Percentiles rank a stretch among this genome's conserved stretches.
Conservation (phyloP, 1,140 invertebrate genomes). For the Panulirus ornatus region DNA sequence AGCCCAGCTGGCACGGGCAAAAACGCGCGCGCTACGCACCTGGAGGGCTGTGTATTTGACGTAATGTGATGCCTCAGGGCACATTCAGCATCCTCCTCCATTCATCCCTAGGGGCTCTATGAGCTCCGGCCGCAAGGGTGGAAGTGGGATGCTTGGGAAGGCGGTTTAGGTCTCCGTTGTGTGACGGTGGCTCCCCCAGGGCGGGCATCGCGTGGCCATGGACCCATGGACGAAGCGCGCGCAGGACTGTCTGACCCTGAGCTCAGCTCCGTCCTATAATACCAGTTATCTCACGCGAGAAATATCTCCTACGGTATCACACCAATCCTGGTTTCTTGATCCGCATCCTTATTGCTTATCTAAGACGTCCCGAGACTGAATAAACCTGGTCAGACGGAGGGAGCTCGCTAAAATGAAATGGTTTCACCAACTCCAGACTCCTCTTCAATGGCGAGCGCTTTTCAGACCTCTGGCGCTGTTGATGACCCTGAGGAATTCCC, state of each 20-base stretch:
- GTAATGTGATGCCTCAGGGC: constrained; percentile 63
- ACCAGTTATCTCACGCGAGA: constrained; percentile 59
- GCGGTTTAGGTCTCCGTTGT: constrained; percentile 16
- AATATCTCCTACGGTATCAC: neutral
- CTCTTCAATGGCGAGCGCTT: neutral
- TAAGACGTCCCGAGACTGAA: too few species aligned
- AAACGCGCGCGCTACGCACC: constrained; percentile 69
- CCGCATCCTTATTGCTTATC: neutral
- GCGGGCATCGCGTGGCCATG: constrained; percentile 63
- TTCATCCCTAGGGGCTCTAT: constrained; percentile 38
- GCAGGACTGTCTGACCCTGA: constrained; percentile 66
- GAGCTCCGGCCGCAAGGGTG: constrained; percentile 37
- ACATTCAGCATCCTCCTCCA: constrained; percentile 39
- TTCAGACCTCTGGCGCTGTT: neutral
- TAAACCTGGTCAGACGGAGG: too few species aligned
- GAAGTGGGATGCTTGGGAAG: neutral
- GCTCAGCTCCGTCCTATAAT: constrained; percentile 49
- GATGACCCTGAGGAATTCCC: constrained; percentile 53
- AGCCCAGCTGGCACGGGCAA: constrained; percentile 68
- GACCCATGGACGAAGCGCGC: constrained; percentile 57
- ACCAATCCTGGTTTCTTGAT: neutral
- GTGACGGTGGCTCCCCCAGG: constrained; percentile 1
- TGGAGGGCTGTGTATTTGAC: constrained; percentile 57
- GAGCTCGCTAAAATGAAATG: neutral
- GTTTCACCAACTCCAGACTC: constrained; percentile 12